phyloP scores from a whole-genome alignment of 2,888 invertebrate species.

The Netelia inedita region DNA sequence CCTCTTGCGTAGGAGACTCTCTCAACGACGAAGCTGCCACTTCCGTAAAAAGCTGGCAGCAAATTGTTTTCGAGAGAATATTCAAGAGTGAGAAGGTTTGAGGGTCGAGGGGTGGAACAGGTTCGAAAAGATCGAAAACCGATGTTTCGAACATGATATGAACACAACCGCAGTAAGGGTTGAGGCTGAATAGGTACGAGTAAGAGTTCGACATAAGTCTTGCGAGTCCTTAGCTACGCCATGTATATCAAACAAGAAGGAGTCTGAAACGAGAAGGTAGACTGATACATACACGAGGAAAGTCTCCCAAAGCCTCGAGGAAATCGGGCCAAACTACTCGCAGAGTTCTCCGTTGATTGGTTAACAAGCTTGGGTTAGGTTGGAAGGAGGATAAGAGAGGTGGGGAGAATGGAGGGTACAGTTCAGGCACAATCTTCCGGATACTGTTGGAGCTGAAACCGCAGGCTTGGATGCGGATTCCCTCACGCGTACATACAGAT shows the following conservation, averaged over 20 bases:
- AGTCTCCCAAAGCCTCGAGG: slow-evolving; percentile 41
- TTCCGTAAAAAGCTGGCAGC: slow-evolving; percentile 22
- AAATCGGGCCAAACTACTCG: slow-evolving; percentile 74
- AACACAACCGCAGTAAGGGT: no score
- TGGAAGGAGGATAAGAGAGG: slow-evolving; percentile 7
- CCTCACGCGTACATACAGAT: slow-evolving; percentile 16
- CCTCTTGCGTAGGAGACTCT: background rate
- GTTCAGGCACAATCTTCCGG: slow-evolving; percentile 1
- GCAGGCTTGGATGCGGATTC: slow-evolving; percentile 26
- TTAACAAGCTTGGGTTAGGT: slow-evolving; percentile 72
- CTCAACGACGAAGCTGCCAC: slow-evolving; percentile 34
- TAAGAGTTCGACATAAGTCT: background rate
- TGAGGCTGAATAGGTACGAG: background rate
- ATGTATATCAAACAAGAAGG: slow-evolving; percentile 9
- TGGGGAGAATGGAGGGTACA: background rate
- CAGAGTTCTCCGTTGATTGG: slow-evolving; percentile 73
- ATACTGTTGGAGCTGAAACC: slow-evolving; percentile 41
- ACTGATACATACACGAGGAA: background rate
- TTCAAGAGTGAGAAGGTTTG: background rate
- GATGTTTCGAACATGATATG: background rate
- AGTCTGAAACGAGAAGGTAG: background rate
- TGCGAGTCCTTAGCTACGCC: background rate
- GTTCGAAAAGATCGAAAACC: slow-evolving; percentile 63
- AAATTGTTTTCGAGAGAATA: background rate
- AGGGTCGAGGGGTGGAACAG: slow-evolving; percentile 45